Evolutionary conservation across 2,113 vertebrate genomes (phyloP).

Genomic region (Eudyptes chrysolophus): DNA sequence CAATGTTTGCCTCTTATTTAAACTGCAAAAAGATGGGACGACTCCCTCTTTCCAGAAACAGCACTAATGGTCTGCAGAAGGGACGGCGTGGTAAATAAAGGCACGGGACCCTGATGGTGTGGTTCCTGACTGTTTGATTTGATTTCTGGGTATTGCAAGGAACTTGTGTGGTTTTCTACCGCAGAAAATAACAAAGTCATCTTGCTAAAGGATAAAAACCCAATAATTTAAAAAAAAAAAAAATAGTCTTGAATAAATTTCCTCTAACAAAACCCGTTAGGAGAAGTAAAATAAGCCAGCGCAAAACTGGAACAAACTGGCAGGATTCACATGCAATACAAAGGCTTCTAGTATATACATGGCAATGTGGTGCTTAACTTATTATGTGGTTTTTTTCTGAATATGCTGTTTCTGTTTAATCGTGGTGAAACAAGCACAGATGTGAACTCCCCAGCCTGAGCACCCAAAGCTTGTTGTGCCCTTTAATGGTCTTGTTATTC

Average conservation of each 20-base stretch:
- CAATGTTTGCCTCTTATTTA: not conserved
- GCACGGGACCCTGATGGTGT: accelerated
- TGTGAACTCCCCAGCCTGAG: not conserved
- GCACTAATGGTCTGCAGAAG: not conserved
- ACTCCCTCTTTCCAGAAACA: not conserved
- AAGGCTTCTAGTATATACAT: not conserved
- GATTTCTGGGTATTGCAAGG: not conserved
- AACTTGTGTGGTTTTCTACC: not conserved
- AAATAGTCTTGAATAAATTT: not conserved
- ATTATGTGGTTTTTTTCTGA: not conserved
- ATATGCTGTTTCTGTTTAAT: not conserved
- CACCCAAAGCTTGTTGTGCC: not conserved
- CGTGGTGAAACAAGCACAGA: not conserved
- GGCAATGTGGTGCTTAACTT: not conserved
- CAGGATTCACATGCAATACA: accelerated
- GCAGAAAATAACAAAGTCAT: not conserved
- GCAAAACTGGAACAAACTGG: not conserved
- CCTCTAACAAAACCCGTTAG: accelerated
- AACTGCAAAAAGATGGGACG: not conserved
- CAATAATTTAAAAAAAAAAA: no score
- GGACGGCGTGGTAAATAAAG: not conserved
- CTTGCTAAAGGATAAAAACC: not conserved
- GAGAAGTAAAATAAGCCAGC: not conserved
- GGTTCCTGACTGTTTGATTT: not conserved
- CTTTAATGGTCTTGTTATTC: not conserved